phyloP scores from a whole-genome alignment of 2,888 invertebrate species.

The Sinelater perroti region DNA sequence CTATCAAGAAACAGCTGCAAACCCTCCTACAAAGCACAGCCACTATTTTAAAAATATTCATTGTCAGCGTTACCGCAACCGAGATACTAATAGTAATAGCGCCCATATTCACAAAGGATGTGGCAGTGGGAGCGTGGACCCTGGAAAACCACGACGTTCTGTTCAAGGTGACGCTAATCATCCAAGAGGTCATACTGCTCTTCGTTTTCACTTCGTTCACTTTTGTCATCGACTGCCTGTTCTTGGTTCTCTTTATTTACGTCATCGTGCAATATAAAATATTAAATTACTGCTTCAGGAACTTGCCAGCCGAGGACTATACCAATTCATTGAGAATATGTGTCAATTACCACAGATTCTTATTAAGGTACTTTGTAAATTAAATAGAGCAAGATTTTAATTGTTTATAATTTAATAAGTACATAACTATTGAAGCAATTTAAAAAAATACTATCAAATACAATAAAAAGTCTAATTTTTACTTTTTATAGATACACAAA shows the following conservation, averaged over 20 bases:
- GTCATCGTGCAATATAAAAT: conserved; percentile 20
- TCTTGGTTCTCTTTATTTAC: conserved; percentile 20
- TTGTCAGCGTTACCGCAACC: conserved; percentile 9
- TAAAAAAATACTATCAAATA: not conserved
- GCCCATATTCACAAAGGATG: conserved; percentile 21
- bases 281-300: conserved; percentile 11
- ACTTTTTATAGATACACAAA: conserved; percentile 18
- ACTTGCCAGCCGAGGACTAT: not conserved
- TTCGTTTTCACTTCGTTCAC: conserved; percentile 27
- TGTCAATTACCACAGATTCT: conserved; percentile 17
- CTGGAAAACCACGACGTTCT: conserved; percentile 4
- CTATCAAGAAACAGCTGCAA: conserved; percentile 6
- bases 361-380: conserved; percentile 22
- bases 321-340: not conserved
- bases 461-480: not conserved
- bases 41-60: conserved; percentile 13
- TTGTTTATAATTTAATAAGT: not conserved
- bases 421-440: not conserved
- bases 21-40: conserved; percentile 2
- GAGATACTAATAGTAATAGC: conserved; percentile 23
- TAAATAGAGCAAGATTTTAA: not conserved
- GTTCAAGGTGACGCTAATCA: conserved; percentile 6
- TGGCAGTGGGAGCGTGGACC: conserved; percentile 26
- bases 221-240: conserved; percentile 20
- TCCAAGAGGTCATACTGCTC: conserved; percentile 21